phyloP scores from a whole-genome alignment of 1,140 invertebrate genomes.

The Procambarus clarkii region DNA sequence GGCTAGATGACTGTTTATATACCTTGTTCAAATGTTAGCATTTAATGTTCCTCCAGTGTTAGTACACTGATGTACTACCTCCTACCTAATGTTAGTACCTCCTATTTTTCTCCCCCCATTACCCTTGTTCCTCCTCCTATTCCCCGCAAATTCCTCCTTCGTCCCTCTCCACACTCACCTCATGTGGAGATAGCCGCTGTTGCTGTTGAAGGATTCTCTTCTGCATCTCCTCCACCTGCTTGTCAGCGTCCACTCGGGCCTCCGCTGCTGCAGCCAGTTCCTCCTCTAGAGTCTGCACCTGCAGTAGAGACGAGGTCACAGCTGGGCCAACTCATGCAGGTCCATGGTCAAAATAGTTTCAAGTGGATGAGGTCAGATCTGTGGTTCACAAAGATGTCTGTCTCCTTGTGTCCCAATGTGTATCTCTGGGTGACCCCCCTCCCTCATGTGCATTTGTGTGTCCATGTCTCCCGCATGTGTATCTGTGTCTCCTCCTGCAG shows the following conservation, averaged over 20 bases:
- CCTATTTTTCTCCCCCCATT: neutral
- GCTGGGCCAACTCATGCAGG: neutral
- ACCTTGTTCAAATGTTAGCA: too few relatives aligned
- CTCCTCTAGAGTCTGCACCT: constrained; percentile 50
- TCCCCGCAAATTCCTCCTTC: neutral
- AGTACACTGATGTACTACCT: too few relatives aligned
- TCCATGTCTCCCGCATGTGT: too few relatives aligned
- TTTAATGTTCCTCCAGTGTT: too few relatives aligned
- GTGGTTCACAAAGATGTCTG: too few relatives aligned
- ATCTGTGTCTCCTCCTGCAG: too few relatives aligned
- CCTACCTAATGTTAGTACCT: too few relatives aligned
- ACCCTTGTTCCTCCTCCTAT: neutral
- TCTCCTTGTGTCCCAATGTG: too few relatives aligned
- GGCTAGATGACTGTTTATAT: too few relatives aligned
- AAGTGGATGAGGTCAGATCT: too few relatives aligned
- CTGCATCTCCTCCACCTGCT: constrained; percentile 16
- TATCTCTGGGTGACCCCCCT: too few relatives aligned
- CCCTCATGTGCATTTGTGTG: too few relatives aligned
- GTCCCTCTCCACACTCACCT: constrained; percentile 2
- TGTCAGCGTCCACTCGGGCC: constrained; percentile 32
- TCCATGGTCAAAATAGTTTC: neutral
- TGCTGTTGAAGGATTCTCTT: constrained; percentile 30
- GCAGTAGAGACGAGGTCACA: neutral
- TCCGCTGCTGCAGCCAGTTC: constrained; percentile 36
- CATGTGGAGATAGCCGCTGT: constrained; percentile 25